A percentile compares a stretch with the other conserved stretches of the same genome.
Conservation (phyloP, 2,113 vertebrate genomes). For the Dendrocopos noguchii region DNA sequence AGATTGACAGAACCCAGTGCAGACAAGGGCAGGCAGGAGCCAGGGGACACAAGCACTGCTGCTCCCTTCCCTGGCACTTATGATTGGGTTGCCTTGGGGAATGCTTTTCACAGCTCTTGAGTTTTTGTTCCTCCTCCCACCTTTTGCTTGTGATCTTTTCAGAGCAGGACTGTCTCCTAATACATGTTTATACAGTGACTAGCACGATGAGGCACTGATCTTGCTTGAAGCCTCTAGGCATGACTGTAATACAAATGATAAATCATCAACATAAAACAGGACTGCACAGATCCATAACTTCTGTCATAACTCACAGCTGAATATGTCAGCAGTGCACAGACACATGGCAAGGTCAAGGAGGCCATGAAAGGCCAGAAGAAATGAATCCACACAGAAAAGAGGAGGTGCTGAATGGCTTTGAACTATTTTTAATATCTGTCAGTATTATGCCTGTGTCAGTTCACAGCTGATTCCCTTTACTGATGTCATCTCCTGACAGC, state of each 20-base stretch:
- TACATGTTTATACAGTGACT: slow-evolving; percentile 28
- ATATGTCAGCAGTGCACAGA: slow-evolving; percentile 2
- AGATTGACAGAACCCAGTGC: accelerated
- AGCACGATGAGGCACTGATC: slow-evolving; percentile 9
- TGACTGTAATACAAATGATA: slow-evolving; percentile 41
- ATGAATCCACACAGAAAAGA: neutral
- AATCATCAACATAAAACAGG: slow-evolving; percentile 54
- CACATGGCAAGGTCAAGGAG: slow-evolving; percentile 1
- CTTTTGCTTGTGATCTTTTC: slow-evolving; percentile 26
- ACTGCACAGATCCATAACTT: slow-evolving; percentile 6
- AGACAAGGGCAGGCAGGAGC: neutral
- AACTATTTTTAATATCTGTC: slow-evolving; percentile 6
- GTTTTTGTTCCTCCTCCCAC: neutral
- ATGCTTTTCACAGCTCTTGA: neutral
- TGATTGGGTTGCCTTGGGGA: neutral
- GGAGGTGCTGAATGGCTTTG: neutral
- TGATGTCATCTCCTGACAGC: neutral
- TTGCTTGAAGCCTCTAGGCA: slow-evolving; percentile 35
- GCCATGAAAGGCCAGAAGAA: neutral
- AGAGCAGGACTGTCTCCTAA: neutral
- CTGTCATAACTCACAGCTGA: neutral
- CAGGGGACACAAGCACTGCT: accelerated
- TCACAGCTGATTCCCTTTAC: neutral
- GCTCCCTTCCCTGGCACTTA: neutral
- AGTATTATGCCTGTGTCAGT: neutral